Evolutionary conservation across 2,113 vertebrate species (phyloP), one percentile per base, ranked within the genome.

Genomic region (Hemicordylus capensis): DNA sequence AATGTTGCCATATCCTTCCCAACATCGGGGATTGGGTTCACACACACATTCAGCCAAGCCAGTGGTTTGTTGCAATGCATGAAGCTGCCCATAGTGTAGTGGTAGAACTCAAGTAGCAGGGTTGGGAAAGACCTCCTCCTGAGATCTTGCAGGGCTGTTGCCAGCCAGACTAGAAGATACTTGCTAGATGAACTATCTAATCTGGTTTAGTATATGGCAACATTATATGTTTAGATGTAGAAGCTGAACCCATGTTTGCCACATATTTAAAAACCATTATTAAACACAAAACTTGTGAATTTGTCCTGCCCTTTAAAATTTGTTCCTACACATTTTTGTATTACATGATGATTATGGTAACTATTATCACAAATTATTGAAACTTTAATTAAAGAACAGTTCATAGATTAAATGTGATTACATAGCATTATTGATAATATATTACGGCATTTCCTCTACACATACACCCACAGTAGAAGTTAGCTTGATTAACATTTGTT

Each of bases 401-500:
- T 15, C 73, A 79, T 76, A 34, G 63, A 88, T 59, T 67, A 84
- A 91, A 89, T 0, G 0, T 85, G 90, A 90, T 83, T 91, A 17
- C 10, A 67, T 59, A 0, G 0, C 54, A 85, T 2, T 90, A 80
- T 42, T 90, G 39, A 44, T 75, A 61, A 89, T 22, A 74, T 39
- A 85, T 0, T 46, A 79, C 42, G 14, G 42, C 44, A 39, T 63
- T 12, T 14, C n/a, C 42, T 3, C 4, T 15, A 37, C 26, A 37
- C 58, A 64, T 64, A 75, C 39, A 91, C 61, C 48, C 67, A 88
- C 31, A 89, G 83, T 91, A 90, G 90, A 90, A 80, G 79, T 89
- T 93, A 89, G 84, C 90, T 94, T 94, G 90, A 92, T 94, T 96
- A 93, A 91, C 75, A 93, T 82, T 90, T 93, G 54, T 89, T 93